These are phyloP conservation scores for Teleopsis dalmanni DNA, from an alignment of 1,140 invertebrate genomes.

Conservation along the genomic window DNA sequence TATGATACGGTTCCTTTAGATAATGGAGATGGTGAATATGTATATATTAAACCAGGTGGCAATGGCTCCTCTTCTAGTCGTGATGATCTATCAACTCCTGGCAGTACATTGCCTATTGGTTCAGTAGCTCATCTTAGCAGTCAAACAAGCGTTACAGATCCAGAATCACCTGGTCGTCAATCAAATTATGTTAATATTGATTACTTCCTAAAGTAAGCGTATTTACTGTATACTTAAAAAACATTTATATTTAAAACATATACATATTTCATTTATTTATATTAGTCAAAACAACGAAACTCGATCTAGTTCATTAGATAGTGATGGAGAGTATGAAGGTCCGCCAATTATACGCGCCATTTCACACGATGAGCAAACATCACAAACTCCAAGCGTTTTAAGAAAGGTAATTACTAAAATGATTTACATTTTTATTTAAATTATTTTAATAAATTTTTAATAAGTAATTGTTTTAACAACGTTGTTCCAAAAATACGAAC, in stretches of 20 bases:
- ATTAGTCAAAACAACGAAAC: constrained; percentile 43
- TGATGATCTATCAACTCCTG: constrained; percentile 53
- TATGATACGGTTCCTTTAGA: constrained; percentile 76
- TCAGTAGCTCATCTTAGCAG: constrained; percentile 25
- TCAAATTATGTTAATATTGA: constrained; percentile 87
- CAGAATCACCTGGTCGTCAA: constrained; percentile 64
- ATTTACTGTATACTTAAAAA: neutral
- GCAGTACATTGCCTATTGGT: constrained; percentile 51
- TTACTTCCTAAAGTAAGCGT: constrained; percentile 73
- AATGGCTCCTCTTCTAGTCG: constrained; percentile 53
- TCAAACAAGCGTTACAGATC: constrained; percentile 48
- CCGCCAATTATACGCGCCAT: constrained; percentile 38
- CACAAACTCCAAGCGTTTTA: constrained; percentile 36
- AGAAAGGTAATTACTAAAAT: constrained; percentile 38
- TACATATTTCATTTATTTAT: constrained; percentile 3
- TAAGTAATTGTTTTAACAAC: neutral
- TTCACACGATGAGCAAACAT: constrained; percentile 36
- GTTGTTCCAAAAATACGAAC: neutral
- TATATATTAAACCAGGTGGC: constrained; percentile 61
- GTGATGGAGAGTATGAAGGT: constrained; percentile 43
- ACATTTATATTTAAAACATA: neutral
- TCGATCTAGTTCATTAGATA: constrained; percentile 45
- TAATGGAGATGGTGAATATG: constrained; percentile 67
- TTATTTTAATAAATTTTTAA: neutral
- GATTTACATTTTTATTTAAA: no score